A percentile compares a stretch with the other conserved stretches of the same genome.
These are phyloP conservation scores for Chionis minor DNA, from an alignment of 2,113 vertebrate species.

Conservation along the genomic window DNA sequence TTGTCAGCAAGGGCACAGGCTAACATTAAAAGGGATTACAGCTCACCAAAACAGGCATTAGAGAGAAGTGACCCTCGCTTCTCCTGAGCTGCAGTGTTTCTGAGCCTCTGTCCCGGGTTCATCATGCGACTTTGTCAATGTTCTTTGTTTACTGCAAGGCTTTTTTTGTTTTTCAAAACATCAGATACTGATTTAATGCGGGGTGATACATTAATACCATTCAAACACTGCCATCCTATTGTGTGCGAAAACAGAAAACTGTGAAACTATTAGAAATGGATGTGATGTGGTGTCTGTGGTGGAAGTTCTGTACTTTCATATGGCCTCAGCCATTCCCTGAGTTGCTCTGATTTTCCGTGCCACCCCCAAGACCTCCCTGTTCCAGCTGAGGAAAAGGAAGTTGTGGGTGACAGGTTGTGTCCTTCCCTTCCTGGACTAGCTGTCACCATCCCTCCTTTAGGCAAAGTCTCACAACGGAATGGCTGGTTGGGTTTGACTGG, in stretches of 20 bases:
- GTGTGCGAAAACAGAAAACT: neutral
- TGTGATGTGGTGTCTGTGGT: neutral
- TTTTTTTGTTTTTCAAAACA: neutral
- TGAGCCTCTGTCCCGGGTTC: neutral
- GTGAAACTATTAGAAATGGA: neutral
- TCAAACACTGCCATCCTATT: neutral
- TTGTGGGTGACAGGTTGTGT: neutral
- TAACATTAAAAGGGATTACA: neutral
- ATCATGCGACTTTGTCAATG: rapidly evolving
- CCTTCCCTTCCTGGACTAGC: neutral
- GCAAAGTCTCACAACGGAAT: neutral
- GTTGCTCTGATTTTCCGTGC: neutral
- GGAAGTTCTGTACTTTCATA: neutral
- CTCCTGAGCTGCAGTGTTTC: neutral
- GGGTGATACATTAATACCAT: neutral
- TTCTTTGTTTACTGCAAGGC: neutral
- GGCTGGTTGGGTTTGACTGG: neutral
- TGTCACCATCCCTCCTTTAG: neutral
- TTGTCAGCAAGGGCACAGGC: neutral
- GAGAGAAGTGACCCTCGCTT: neutral
- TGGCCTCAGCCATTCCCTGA: rapidly evolving
- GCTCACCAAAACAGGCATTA: neutral
- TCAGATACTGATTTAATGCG: neutral
- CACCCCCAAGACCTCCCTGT: neutral
- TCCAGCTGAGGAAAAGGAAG: neutral